Conservation (phyloP, 2,888 invertebrate species). For the Sphaerophoria rueppellii region DNA sequence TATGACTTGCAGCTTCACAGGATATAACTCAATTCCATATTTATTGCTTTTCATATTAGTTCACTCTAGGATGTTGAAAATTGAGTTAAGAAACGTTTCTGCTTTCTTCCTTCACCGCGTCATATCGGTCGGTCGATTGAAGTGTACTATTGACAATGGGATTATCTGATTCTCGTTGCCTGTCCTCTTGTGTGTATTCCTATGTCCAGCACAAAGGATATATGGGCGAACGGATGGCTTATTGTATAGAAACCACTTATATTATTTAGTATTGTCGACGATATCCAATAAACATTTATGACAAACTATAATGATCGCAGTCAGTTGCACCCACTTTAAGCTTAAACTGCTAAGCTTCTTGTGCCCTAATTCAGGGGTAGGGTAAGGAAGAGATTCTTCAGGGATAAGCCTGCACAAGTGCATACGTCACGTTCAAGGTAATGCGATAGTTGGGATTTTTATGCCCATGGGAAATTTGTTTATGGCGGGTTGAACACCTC, state of each 20-base stretch:
- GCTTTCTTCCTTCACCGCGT: too few species aligned
- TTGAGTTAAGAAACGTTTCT: constrained; percentile 65
- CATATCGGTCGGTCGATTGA: constrained; percentile 21
- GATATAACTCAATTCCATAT: constrained; percentile 71
- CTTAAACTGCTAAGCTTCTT: not conserved
- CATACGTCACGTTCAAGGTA: not conserved
- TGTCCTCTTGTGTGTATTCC: constrained; percentile 34
- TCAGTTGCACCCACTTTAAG: constrained; percentile 21
- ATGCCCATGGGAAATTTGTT: constrained; percentile 65
- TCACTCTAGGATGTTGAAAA: constrained; percentile 69
- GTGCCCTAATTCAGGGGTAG: constrained; percentile 4
- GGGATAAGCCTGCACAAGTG: not conserved
- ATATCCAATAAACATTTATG: constrained; percentile 50
- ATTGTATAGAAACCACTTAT: constrained; percentile 7
- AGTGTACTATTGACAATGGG: constrained; percentile 62
- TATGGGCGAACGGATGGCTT: constrained; percentile 34
- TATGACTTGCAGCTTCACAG: constrained; percentile 35
- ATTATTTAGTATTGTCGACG: constrained; percentile 30
- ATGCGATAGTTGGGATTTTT: not conserved
- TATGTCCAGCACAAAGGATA: constrained; percentile 34
- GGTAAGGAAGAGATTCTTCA: not conserved
- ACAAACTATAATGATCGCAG: constrained; percentile 1
- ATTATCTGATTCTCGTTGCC: constrained; percentile 66
- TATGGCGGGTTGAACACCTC: constrained; percentile 53
- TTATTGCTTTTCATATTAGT: constrained; percentile 73